A percentile compares a stretch with the other conserved stretches of the same genome.
phyloP scores from a whole-genome alignment of 2,797 vertebrate genomes.

The Orientallactaga sibirica region DNA sequence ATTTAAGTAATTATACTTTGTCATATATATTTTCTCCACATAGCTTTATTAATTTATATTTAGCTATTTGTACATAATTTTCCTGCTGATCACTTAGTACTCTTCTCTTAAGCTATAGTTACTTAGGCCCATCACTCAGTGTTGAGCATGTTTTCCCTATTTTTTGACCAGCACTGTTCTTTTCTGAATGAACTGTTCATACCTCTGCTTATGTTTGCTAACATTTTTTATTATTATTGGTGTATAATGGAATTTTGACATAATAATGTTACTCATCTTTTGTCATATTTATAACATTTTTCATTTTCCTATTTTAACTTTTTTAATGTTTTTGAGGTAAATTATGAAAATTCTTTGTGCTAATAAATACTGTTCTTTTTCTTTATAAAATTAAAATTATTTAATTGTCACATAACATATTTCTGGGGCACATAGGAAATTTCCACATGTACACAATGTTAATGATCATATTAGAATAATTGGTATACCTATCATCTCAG shows the following conservation, averaged over 20 bases:
- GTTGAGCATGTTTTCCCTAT: neutral
- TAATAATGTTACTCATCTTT: neutral
- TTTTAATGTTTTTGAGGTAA: neutral
- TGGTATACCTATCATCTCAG: neutral
- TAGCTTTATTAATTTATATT: neutral
- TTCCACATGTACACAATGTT: neutral
- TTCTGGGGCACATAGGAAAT: neutral
- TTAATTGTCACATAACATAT: neutral
- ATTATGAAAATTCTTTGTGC: neutral
- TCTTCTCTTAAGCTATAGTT: neutral
- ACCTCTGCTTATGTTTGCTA: neutral
- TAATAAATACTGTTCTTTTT: neutral
- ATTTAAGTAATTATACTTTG: neutral
- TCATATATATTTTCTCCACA: constrained; percentile 5
- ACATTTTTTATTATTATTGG: neutral
- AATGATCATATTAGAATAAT: neutral
- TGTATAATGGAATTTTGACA: constrained; percentile 2
- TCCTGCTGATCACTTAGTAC: neutral
- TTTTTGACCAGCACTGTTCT: neutral
- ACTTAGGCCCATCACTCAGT: neutral
- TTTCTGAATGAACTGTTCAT: neutral
- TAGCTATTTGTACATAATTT: neutral
- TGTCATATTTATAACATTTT: neutral
- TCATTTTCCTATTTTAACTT: constrained; percentile 28
- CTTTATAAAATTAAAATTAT: neutral